Evolutionary conservation across 2,888 invertebrate species (phyloP), one percentile per base, ranked within the genome.

Genomic region (Marronus borbonicus): DNA sequence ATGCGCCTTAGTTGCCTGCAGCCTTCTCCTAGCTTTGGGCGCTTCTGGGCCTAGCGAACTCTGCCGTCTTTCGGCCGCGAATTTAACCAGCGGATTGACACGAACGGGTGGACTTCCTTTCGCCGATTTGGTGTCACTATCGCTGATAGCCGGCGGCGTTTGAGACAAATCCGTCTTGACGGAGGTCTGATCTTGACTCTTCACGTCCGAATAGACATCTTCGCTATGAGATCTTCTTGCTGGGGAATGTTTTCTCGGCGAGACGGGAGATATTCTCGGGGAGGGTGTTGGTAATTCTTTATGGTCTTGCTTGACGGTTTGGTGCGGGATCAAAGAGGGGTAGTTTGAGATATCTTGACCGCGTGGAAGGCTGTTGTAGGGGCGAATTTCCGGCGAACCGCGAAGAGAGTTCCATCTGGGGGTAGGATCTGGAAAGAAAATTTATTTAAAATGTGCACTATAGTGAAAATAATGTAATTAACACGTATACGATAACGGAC

Each of bases 341-440:
- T 88, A 88, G 80, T 86, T 86, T 80, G 84, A 87, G 80, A 89
- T 89, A 81, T 90, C 89, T 81, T 90, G 91, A 44, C 90, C 90
- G 70, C 92, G 88, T 20, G 92, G 93, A 44, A 93, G 86, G 84
- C 93, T 93, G 82, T 91, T 91, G 86, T 92, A 91, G 77, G 92
- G 88, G 81, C 91, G 88, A 85, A 91, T 87, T 86, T 92, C 90
- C 49, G 91, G 89, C 1, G 91, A 90, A 79, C 89, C 90, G 79
- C 91, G 88, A 12, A 89, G 84, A 5, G 89, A 88, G 49, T 89
- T 89, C 91, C 92, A 90, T 83, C 91, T 87, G 12, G 90, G 89
- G 0, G 91, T 90, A 69, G 91, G 91, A 85, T 90, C 91, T 91
- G 83, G 17, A 85, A 86, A 77, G 28, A 65, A 28, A 49, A 69